Base-by-base conservation (phyloP, 1,140 invertebrate genomes). In the Drosophila eugracilis region DNA sequence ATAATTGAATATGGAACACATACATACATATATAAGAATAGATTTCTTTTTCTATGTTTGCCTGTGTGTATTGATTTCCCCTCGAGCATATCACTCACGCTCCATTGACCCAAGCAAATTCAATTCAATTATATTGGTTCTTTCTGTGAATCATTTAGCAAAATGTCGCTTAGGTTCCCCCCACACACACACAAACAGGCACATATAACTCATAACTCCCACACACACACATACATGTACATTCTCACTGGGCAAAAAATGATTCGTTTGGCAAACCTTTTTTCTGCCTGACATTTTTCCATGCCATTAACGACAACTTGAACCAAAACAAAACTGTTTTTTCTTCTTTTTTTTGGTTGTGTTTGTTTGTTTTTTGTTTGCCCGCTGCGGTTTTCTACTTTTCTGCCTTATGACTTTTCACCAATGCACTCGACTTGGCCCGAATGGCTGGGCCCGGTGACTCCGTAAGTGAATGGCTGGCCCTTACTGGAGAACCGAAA, bases 401-500 rank as follows among this genome's bases (percentile, higher is more conserved):
- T 72, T 72, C 69, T 60, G 70, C 69, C 70, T 70, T 85, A 77
- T 85, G 81, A 85, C 81, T 85, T 85, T 86, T 85, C 81, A 85
- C 81, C 81, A 81, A 81, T 85, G 80, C 81, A 85, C 80, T 85
- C 81, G 72, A 79, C 80, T 79, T 62, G 73, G 48, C 44, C 57
- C 41, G 58, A 65, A 65, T 19, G 34, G 22, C 44, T 70, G 50
- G 57, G 26, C 42, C 65, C 48, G 34, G 21, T 52, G 52, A 63
- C 57, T 39, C 54, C 63, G 74, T 67, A 84, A 84, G 79, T 80
- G 81, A 85, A 86, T 77, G 79, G 79, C 80, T 62, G 59, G 78
- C 73, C 44, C 44, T 47, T 47, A 47, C 44, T 28, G 24, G 44
- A n/a, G 24, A 28, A 12, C 45, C 36, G 22, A 28, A n/a, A n/a